Conservation (phyloP, 2,113 vertebrate genomes). For the Poeciliopsis turrubarensis region DNA sequence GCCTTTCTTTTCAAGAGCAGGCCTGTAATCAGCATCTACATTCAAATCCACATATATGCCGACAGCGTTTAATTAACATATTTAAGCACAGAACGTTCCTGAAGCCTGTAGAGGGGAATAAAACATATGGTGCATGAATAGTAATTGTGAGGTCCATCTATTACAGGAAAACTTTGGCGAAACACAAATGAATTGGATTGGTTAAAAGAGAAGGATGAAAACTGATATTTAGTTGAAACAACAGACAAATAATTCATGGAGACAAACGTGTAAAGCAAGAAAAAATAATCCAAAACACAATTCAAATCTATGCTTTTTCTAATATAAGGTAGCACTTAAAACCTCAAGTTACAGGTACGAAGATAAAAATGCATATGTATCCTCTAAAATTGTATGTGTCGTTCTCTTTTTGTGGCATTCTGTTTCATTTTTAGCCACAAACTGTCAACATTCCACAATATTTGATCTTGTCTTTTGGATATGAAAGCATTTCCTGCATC, state of each 20-base stretch:
- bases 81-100: not conserved
- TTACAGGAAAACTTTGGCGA: not conserved
- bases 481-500: not conserved
- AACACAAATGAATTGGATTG: not conserved
- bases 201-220: not conserved
- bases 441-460: not conserved
- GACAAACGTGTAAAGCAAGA: not conserved
- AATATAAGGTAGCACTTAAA: too few relatives aligned
- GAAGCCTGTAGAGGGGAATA: not conserved
- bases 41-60: not conserved
- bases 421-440: not conserved
- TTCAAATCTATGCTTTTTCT: not conserved
- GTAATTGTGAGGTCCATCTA: not conserved
- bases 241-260: not conserved
- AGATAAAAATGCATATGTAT: not conserved
- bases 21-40: not conserved
- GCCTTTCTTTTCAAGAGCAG: not conserved
- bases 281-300: not conserved
- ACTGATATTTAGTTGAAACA: not conserved
- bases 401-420: too few relatives aligned
- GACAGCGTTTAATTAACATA: not conserved
- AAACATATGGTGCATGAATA: not conserved
- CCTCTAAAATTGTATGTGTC: not conserved
- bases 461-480: too few relatives aligned
- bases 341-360: too few relatives aligned